phyloP scores from a whole-genome alignment of 2,888 invertebrate species.

The Heteromyza rotundicornis region DNA sequence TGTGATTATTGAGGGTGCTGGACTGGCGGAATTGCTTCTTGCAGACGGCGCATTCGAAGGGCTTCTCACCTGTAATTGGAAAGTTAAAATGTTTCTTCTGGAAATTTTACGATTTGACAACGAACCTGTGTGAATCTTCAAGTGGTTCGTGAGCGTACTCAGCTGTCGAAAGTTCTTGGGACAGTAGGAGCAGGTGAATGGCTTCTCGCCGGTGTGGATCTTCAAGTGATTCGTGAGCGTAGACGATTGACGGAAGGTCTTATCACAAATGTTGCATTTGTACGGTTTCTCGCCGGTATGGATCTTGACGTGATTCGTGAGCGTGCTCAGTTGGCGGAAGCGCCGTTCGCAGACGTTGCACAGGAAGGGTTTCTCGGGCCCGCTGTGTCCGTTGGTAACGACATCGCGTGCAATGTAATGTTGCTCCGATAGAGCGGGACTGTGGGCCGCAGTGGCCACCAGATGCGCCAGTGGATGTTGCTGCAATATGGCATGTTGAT shows the following conservation, averaged over 20 bases:
- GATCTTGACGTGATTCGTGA: slow-evolving; percentile 63
- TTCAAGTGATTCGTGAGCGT: slow-evolving; percentile 63
- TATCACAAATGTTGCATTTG: slow-evolving; percentile 63
- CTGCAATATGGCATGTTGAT: slow-evolving; percentile 38
- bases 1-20: slow-evolving; percentile 63
- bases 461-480: slow-evolving; percentile 51
- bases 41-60: slow-evolving; percentile 63
- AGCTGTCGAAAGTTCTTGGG: slow-evolving; percentile 63
- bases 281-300: slow-evolving; percentile 63
- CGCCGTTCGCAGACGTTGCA: slow-evolving; percentile 62
- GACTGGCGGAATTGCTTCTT: slow-evolving; percentile 64
- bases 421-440: slow-evolving; percentile 48
- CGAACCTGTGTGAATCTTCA: slow-evolving; percentile 63
- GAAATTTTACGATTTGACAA: not conserved
- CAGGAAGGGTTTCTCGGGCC: slow-evolving; percentile 62
- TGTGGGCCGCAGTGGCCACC: slow-evolving; percentile 50
- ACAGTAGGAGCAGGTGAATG: slow-evolving; percentile 61
- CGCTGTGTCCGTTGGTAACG: slow-evolving; percentile 29
- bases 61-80: slow-evolving; percentile 56
- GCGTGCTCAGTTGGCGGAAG: slow-evolving; percentile 62
- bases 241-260: slow-evolving; percentile 63
- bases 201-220: slow-evolving; percentile 63
- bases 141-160: slow-evolving; percentile 62
- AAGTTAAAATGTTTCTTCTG: slow-evolving; percentile 24
- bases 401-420: slow-evolving; percentile 49